A percentile compares a stretch with the other conserved stretches of the same genome.
Evolutionary conservation across 92 coral and sea anemone species (phyloP).

Genomic region (Paramuricea clavata): DNA sequence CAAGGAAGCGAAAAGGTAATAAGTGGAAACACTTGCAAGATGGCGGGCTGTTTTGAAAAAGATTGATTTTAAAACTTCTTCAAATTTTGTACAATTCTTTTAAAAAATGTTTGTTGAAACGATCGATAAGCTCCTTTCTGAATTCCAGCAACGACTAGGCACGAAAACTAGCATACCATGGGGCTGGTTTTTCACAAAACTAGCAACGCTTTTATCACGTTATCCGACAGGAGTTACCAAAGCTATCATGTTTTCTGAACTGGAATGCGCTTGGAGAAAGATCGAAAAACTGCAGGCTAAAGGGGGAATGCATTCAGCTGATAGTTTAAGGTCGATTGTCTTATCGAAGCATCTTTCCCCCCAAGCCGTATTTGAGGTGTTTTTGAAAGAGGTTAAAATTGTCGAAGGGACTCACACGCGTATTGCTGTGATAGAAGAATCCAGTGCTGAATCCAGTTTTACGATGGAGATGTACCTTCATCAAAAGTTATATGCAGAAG

Average conservation of each 20-base stretch:
- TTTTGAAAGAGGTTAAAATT: conserved; percentile 72
- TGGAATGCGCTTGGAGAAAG: conserved; percentile 89
- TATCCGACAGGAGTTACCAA: conserved; percentile 94
- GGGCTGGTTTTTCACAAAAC: conserved; percentile 89
- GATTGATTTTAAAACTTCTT: background rate
- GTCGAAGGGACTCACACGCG: conserved; percentile 88
- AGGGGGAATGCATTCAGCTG: conserved; percentile 57
- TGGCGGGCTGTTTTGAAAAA: background rate
- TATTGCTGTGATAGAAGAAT: conserved; percentile 75
- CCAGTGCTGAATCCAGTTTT: conserved; percentile 45
- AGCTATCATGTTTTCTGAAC: conserved; percentile 92
- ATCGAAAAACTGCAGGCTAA: conserved; percentile 77
- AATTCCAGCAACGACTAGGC: conserved; percentile 26
- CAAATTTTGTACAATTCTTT: background rate
- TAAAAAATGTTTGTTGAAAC: conserved; percentile 38
- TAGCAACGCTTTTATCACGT: conserved; percentile 78
- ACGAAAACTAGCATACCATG: conserved; percentile 61
- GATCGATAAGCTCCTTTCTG: conserved; percentile 9
- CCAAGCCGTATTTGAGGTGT: conserved; percentile 86
- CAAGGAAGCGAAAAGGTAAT: no score
- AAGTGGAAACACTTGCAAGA: conserved; percentile 3
- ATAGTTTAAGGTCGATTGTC: conserved; percentile 75
- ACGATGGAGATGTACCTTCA: conserved; percentile 89
- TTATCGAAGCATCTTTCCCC: conserved; percentile 81
- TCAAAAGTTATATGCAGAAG: conserved; percentile 85